phyloP scores from a whole-genome alignment of 1,140 invertebrate genomes.

The Drosophila pseudoananassae region DNA sequence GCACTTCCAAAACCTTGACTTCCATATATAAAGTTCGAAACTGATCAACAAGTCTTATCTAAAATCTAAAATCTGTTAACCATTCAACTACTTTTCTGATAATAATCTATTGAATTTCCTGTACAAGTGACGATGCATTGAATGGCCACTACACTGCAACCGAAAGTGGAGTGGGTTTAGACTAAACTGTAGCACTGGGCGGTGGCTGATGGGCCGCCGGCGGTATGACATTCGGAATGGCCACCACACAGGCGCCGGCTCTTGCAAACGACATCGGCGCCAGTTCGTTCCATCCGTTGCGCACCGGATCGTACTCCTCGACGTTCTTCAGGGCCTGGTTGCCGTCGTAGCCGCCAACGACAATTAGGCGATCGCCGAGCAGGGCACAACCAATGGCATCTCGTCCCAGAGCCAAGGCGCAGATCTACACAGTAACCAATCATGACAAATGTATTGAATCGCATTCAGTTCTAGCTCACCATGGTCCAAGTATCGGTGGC shows the following conservation, averaged over 20 bases:
- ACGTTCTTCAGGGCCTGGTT: constrained; percentile 95
- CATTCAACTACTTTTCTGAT: too few species aligned
- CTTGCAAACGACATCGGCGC: constrained; percentile 91
- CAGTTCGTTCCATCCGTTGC: constrained; percentile 93
- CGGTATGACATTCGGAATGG: constrained; percentile 85
- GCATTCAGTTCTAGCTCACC: constrained; percentile 84
- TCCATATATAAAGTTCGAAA: too few species aligned
- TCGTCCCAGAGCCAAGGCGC: constrained; percentile 92
- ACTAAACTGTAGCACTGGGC: constrained; percentile 84
- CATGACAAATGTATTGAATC: not conserved
- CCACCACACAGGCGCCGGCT: constrained; percentile 94
- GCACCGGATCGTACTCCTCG: constrained; percentile 96
- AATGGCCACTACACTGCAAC: constrained; percentile 26
- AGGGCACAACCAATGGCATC: constrained; percentile 96
- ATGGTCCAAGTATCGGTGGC: constrained; percentile 94
- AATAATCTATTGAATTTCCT: not conserved
- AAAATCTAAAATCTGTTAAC: too few species aligned
- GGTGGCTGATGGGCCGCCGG: constrained; percentile 70
- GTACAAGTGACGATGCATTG: not conserved
- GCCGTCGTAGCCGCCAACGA: constrained; percentile 98
- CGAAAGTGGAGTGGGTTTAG: constrained; percentile 33
- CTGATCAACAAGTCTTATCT: too few species aligned
- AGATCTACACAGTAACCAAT: constrained; percentile 79
- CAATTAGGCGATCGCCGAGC: constrained; percentile 94
- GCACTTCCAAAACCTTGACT: not conserved